Conservation (phyloP, 2,888 invertebrate species). For the Leistus spinibarbis region DNA sequence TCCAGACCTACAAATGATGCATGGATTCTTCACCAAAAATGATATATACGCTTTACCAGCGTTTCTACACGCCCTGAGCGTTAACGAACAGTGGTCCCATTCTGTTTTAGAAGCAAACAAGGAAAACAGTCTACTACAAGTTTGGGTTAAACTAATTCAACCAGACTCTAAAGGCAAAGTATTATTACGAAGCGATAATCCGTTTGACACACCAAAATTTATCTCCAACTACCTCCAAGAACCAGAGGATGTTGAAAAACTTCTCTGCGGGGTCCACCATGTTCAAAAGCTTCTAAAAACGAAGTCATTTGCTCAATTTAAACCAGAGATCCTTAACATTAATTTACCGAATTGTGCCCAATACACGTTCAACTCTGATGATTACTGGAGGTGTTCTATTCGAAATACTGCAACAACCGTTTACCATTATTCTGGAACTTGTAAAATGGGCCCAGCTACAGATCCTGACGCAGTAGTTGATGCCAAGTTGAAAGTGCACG, state of each 20-base stretch:
- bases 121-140: constrained; percentile 52
- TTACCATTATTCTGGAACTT: constrained; percentile 85
- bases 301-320: constrained; percentile 62
- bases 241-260: not conserved
- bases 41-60: constrained; percentile 25
- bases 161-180: constrained; percentile 65
- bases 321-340: constrained; percentile 77
- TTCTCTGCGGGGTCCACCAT: not conserved
- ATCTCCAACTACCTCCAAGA: no score
- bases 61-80: no score
- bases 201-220: constrained; percentile 67
- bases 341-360: constrained; percentile 84
- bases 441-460: no score
- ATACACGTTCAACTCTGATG: constrained; percentile 73
- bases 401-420: constrained; percentile 81
- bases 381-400: constrained; percentile 85
- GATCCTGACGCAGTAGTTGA: no score
- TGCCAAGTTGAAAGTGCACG: no score
- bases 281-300: constrained; percentile 56
- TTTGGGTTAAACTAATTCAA: constrained; percentile 56
- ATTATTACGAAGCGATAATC: constrained; percentile 61
- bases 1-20: constrained; percentile 65
- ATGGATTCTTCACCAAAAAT: constrained; percentile 56
- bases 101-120: constrained; percentile 49
- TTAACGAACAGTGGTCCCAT: no score